Evolutionary conservation across 2,888 invertebrate genomes (phyloP), one percentile per base, ranked within the genome.

Genomic region (Toxonevra muliebris): DNA sequence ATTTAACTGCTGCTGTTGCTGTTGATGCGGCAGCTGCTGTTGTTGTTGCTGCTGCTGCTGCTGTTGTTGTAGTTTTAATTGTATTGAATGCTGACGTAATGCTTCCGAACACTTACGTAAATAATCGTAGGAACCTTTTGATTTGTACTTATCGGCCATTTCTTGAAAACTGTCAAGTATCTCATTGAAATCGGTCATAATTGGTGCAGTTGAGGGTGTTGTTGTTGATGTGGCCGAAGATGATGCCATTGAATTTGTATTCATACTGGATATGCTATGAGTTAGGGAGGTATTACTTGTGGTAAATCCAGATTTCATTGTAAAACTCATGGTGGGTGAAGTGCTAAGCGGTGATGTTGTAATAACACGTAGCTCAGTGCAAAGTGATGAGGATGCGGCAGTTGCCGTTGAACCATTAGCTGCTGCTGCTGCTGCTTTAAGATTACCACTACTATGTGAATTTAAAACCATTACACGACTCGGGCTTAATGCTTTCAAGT

Each of bases 61-160:
- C 9, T 80, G 77, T 54, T 83, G 82, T 20, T 80, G 78, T 45
- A 79, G 65, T 63, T 83, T 82, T 11, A 85, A 69, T 66, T 85
- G 85, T 71, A 82, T 73, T 19, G 85, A 84, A 42, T 85, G 84
- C 61, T 85, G 84, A 1, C 83, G 81, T 70, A 85, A 74, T 10
- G 85, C 85, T 53, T 85, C 85, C 2, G 85, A 85, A 65, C 85
- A 85, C 70, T 85, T 85, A 64, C 83, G 84, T 69, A 85, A 77
- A 73, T 84, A 85, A 61, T 85, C 85, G 64, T 84, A 79, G 76
- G 85, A 85, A 77, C 83, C 84, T 75, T 80, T 82, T 68, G 83
- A 80, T 79, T 84, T 85, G 75, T 84, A 84, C 76, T 82, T 83
- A 63, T 84, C 84, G 64, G 84, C 84, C 81, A 85, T 80, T 73